Base-by-base conservation (phyloP, 1,140 invertebrate species). In the Monochamus saltuarius region DNA sequence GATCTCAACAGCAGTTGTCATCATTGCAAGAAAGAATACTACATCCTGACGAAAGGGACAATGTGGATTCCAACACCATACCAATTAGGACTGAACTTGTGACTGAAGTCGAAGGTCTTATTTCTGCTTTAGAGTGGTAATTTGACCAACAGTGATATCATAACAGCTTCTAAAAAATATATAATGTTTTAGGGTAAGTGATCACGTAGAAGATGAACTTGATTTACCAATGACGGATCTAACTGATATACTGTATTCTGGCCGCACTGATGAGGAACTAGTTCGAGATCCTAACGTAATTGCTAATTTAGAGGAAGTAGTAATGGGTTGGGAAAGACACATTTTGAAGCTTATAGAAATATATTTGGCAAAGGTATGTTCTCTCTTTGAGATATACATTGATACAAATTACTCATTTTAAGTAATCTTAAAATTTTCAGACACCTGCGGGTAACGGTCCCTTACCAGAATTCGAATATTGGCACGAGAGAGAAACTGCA, bases 391-490 rank as follows among this genome's bases (percentile, higher is more conserved):
- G n/a, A n/a, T n/a, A n/a, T n/a, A n/a, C n/a, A n/a, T n/a, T n/a
- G n/a, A n/a, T 34, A 37, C 9, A 56, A 11, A 9, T 51, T 34
- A 58, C 61, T 60, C 50, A n/a, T 46, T n/a, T n/a, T n/a, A n/a
- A n/a, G n/a, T n/a, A n/a, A n/a, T n/a, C n/a, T n/a, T n/a, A 46
- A 53, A 45, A 55, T 22, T 65, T 58, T 55, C 55, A 75, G 72
- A 75, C 70, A 45, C 82, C 85, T 1, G 79, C 83, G 42, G 88
- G 85, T 0, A 85, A 88, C 59, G 88, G 87, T 0, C 93, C 92
- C 1, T 78, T 94, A 49, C 85, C 88, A 0, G 91, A 94, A 71
- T 91, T 89, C 66, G 85, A 88, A 43, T 91, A 89, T 62, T 95
- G 93, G 93, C 81, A 87, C 29, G 86, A 91, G 61, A 79, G 87